Percentiles rank a stretch among this genome's conserved stretches.
These are phyloP conservation scores for Acromyrmex charruanus DNA, from an alignment of 1,140 invertebrate species.

Conservation along the genomic window DNA sequence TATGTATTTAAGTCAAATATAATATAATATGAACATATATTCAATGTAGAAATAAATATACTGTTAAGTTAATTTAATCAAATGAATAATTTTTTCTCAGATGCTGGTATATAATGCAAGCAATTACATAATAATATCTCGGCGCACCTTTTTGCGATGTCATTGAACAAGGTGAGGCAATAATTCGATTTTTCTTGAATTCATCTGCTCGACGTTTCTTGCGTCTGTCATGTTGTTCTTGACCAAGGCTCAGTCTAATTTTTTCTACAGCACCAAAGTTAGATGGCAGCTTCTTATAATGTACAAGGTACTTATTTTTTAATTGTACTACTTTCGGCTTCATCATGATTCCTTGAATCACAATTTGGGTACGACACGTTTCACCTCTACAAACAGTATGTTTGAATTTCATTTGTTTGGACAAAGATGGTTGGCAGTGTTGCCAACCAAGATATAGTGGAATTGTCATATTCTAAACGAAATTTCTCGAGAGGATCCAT, in stretches of 20 bases:
- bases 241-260: background rate
- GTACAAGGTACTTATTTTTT: too few relatives aligned
- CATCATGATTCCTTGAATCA: too few relatives aligned
- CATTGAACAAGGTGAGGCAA: background rate
- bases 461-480: too few relatives aligned
- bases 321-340: too few relatives aligned
- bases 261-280: background rate
- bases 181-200: background rate
- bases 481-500: too few relatives aligned
- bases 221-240: background rate
- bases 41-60: too few relatives aligned
- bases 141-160: background rate
- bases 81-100: too few relatives aligned
- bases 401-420: background rate
- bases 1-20: too few relatives aligned
- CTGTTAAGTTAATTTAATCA: too few relatives aligned
- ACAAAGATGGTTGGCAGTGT: background rate
- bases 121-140: background rate
- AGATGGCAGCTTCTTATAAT: background rate
- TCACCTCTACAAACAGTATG: background rate
- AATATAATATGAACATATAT: too few relatives aligned
- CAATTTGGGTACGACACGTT: background rate
- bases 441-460: background rate
- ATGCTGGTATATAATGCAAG: background rate
- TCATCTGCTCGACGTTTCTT: background rate